phyloP scores from a whole-genome alignment of 2,888 invertebrate species.

The Gymnosoma rotundatum region DNA sequence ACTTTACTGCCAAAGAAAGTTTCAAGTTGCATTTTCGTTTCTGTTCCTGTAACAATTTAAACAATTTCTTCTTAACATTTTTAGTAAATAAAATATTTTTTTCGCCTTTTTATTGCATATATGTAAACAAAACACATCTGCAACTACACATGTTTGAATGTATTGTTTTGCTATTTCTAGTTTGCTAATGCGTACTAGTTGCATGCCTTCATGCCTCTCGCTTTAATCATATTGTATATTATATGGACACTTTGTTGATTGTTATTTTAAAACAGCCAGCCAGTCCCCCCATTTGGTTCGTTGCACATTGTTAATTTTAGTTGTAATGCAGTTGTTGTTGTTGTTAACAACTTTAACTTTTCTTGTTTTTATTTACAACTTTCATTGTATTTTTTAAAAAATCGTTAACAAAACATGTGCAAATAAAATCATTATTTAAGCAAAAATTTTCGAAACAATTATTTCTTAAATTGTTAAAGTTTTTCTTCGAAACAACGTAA shows the following conservation, averaged over 20 bases:
- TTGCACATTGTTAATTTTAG: slow-evolving; percentile 59
- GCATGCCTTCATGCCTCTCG: slow-evolving; percentile 54
- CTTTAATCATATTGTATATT: slow-evolving; percentile 25
- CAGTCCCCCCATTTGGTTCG: slow-evolving; percentile 54
- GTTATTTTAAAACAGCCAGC: slow-evolving; percentile 25
- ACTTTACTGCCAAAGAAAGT: slow-evolving; percentile 37
- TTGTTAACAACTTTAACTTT: slow-evolving; percentile 2
- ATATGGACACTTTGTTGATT: slow-evolving; percentile 47
- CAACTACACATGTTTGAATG: too few species aligned
- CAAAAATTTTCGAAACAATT: not conserved
- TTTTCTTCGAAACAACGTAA: too few species aligned
- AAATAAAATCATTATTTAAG: slow-evolving; percentile 1
- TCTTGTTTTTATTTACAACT: slow-evolving; percentile 42
- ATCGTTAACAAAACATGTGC: not conserved
- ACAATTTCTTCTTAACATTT: slow-evolving; percentile 22
- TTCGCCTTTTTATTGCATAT: not conserved
- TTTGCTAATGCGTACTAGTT: slow-evolving; percentile 52
- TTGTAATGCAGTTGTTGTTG: slow-evolving; percentile 28
- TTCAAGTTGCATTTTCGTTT: slow-evolving; percentile 23
- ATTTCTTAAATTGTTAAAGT: not conserved
- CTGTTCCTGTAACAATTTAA: slow-evolving; percentile 16
- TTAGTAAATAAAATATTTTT: slow-evolving; percentile 14
- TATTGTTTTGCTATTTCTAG: slow-evolving; percentile 11
- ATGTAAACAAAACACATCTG: not conserved
- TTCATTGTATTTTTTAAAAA: slow-evolving; percentile 31